These are phyloP conservation scores for Gadopsis marmoratus DNA, from an alignment of 2,797 vertebrate species.

Conservation along the genomic window DNA sequence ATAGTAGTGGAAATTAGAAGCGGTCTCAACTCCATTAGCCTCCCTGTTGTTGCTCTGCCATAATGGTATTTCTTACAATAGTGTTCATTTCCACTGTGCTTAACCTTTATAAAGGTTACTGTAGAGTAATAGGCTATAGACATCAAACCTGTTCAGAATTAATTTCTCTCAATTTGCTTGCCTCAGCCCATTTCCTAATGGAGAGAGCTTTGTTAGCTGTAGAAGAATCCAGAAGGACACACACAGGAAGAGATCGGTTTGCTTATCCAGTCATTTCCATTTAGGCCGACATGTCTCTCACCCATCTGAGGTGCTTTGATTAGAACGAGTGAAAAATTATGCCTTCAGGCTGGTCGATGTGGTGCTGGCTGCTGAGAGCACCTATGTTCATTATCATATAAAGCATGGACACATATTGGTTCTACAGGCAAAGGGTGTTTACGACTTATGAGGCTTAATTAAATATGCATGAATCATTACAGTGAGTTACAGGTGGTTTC, in stretches of 20 bases:
- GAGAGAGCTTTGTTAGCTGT: slow-evolving; percentile 30
- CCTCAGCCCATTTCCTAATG: slow-evolving; percentile 36
- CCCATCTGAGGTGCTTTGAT: slow-evolving; percentile 50
- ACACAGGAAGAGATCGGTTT: slow-evolving; percentile 39
- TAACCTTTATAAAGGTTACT: slow-evolving; percentile 39
- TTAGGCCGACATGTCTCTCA: slow-evolving; percentile 42
- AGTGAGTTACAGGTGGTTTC: slow-evolving; percentile 77
- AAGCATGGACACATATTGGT: slow-evolving; percentile 49
- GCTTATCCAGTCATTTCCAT: slow-evolving; percentile 63
- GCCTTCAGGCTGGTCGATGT: slow-evolving; percentile 49
- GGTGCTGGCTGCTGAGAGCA: slow-evolving; percentile 40
- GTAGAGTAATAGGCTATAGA: slow-evolving; percentile 22
- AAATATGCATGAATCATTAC: slow-evolving; percentile 80
- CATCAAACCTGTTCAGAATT: slow-evolving; percentile 34
- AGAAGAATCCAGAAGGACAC: slow-evolving; percentile 9
- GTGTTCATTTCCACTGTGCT: slow-evolving; percentile 4
- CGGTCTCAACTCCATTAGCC: slow-evolving; percentile 20
- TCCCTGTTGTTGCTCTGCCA: slow-evolving; percentile 5
- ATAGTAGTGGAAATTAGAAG: slow-evolving; percentile 29
- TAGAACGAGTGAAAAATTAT: slow-evolving; percentile 46
- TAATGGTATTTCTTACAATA: slow-evolving; percentile 11
- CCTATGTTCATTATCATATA: slow-evolving; percentile 65
- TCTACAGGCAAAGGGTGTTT: slow-evolving; percentile 33
- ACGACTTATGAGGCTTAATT: slow-evolving; percentile 61
- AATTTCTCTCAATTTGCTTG: slow-evolving; percentile 44